A percentile compares a stretch with the other conserved stretches of the same genome.
phyloP scores from a whole-genome alignment of 2,113 vertebrate genomes.

The Rutilus rutilus region DNA sequence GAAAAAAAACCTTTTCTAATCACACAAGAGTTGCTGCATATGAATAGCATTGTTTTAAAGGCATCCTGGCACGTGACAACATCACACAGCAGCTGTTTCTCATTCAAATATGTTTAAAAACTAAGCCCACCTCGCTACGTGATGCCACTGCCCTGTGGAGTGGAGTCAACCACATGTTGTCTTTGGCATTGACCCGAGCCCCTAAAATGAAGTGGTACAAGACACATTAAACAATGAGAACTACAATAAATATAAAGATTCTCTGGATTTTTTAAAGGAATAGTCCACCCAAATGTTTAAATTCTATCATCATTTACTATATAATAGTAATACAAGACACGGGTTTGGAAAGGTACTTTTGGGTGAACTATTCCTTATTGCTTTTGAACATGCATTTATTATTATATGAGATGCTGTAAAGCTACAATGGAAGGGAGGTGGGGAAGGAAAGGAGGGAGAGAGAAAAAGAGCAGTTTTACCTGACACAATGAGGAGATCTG shows the following conservation, averaged over 20 bases:
- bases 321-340: no score
- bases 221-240: neutral
- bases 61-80: neutral
- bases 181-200: conserved; percentile 96
- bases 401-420: neutral
- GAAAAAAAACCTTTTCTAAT: neutral
- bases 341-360: neutral
- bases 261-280: neutral
- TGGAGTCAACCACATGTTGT: conserved; percentile 98
- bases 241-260: neutral
- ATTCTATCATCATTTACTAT: neutral
- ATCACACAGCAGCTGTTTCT: neutral
- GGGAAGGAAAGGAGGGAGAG: neutral
- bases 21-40: neutral
- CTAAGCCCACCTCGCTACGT: conserved; percentile 86
- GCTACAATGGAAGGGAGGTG: neutral
- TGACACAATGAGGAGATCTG: conserved; percentile 94
- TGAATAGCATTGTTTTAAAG: neutral
- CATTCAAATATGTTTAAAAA: neutral
- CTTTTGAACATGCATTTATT: neutral
- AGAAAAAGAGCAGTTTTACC: conserved; percentile 73
- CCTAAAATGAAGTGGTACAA: conserved; percentile 71
- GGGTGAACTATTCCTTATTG: neutral
- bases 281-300: neutral
- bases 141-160: conserved; percentile 95